Conservation (phyloP, 2,888 invertebrate genomes). For the Conus canariensis region DNA sequence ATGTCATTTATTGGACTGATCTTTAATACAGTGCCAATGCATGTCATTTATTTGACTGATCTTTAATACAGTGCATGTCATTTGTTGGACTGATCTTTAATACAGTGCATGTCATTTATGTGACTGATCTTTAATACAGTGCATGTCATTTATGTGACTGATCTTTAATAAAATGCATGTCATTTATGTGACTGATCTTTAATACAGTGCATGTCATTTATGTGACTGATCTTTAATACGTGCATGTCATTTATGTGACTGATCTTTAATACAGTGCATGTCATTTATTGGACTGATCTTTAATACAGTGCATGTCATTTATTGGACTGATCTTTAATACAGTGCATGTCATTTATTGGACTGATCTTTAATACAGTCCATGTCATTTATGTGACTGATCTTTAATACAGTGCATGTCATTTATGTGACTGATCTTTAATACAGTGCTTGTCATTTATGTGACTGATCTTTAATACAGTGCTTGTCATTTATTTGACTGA, state of each 20-base stretch:
- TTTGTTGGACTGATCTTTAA: background rate
- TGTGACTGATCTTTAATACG: background rate
- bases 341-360: background rate
- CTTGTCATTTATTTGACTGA: background rate
- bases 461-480: background rate
- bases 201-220: background rate
- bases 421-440: background rate
- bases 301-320: background rate
- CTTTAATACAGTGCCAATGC: background rate
- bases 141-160: background rate
- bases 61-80: background rate
- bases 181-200: background rate
- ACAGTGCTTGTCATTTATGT: background rate
- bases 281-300: background rate
- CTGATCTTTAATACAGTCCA: background rate
- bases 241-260: too few species aligned
- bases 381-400: background rate
- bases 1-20: background rate
- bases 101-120: background rate
- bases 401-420: background rate
- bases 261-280: background rate
- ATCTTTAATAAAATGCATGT: background rate
- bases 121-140: background rate
- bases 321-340: background rate
- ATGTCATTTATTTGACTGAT: background rate